A percentile compares a stretch with the other conserved stretches of the same genome.
These are phyloP conservation scores for Melanaphis sacchari DNA, from an alignment of 1,140 invertebrate species.

Conservation along the genomic window DNA sequence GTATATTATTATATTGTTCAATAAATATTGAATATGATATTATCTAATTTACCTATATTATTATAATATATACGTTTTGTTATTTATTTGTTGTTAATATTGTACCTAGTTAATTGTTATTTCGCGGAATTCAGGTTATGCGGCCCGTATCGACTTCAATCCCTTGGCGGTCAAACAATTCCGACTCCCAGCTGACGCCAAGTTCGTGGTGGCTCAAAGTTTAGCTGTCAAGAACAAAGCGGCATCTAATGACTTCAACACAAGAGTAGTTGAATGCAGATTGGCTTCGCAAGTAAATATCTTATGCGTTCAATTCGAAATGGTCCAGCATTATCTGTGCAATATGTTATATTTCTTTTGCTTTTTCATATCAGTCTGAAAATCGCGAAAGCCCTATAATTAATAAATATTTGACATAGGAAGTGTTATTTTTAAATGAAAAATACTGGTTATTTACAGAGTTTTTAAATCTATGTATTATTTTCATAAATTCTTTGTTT, in stretches of 20 bases:
- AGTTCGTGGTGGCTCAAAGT: constrained; percentile 94
- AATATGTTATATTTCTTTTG: not conserved
- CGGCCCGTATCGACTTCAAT: constrained; percentile 93
- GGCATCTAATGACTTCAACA: constrained; percentile 88
- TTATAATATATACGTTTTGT: not conserved
- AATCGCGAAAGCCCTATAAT: not conserved
- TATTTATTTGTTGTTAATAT: not conserved
- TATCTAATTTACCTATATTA: not conserved
- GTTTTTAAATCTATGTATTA: not conserved
- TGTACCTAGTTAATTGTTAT: not conserved
- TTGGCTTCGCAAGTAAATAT: constrained; percentile 79
- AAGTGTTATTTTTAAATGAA: not conserved
- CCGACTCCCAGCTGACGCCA: constrained; percentile 77
- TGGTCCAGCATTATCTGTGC: not conserved
- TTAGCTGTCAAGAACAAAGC: constrained; percentile 93
- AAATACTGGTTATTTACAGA: not conserved
- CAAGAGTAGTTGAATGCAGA: constrained; percentile 91
- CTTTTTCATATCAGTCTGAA: not conserved
- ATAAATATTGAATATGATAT: not conserved
- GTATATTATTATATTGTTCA: not conserved
- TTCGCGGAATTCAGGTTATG: constrained; percentile 69
- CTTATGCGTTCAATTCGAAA: not conserved
- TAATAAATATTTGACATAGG: not conserved
- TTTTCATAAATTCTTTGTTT: not conserved
- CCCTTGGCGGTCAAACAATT: constrained; percentile 84